Conservation (phyloP, 2,888 invertebrate species). For the Synanthedon vespiformis region DNA sequence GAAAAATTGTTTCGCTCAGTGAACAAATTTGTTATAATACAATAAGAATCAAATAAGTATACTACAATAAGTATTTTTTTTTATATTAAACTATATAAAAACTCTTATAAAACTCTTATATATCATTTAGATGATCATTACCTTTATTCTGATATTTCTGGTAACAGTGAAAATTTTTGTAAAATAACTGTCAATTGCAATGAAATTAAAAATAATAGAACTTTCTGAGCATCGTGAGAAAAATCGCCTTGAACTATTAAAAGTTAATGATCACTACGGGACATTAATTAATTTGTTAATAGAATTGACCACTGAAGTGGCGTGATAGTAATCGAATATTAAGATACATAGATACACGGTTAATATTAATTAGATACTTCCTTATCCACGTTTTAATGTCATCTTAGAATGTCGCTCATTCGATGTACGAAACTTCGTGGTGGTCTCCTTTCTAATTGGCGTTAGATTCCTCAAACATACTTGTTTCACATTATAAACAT, state of each 20-base stretch:
- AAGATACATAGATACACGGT: neutral
- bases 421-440: constrained; percentile 28
- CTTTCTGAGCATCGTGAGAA: neutral
- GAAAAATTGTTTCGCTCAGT: too few species aligned
- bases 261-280: neutral
- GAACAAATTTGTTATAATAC: too few species aligned
- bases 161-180: too few species aligned
- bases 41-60: too few species aligned
- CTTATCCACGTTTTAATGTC: neutral
- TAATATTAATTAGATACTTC: neutral
- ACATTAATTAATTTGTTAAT: neutral
- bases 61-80: too few species aligned
- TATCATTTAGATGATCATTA: too few species aligned
- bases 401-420: neutral
- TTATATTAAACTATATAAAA: too few species aligned
- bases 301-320: neutral
- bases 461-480: constrained; percentile 32
- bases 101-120: too few species aligned
- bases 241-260: neutral
- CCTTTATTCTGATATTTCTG: too few species aligned
- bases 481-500: constrained; percentile 18
- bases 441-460: constrained; percentile 55
- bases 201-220: neutral
- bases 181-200: too few species aligned
- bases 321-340: neutral